These are phyloP conservation scores for Biston betularia DNA, from an alignment of 2,888 invertebrate species.

Conservation along the genomic window DNA sequence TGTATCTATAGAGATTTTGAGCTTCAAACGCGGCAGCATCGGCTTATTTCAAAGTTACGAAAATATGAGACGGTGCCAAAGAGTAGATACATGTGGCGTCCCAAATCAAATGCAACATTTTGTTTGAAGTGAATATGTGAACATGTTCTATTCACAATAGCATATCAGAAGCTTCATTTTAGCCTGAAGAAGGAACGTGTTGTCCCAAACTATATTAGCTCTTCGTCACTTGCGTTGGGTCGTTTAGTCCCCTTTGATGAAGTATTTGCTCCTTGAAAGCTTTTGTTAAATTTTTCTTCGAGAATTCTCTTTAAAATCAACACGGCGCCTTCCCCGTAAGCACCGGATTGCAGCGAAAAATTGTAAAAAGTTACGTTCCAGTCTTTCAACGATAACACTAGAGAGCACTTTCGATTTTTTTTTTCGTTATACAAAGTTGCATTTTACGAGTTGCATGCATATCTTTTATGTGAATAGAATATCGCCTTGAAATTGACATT, in stretches of 20 bases:
- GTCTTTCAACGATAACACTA: constrained; percentile 35
- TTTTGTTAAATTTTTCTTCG: constrained; percentile 72
- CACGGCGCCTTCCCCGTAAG: constrained; percentile 55
- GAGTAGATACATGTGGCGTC: too few species aligned
- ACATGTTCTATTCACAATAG: constrained; percentile 43
- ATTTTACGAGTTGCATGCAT: constrained; percentile 12
- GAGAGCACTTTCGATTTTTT: constrained; percentile 34
- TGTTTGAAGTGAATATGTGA: constrained; percentile 36
- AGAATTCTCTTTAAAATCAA: constrained; percentile 70
- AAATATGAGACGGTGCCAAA: too few species aligned
- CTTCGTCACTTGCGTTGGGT: constrained; percentile 68
- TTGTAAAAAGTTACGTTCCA: constrained; percentile 49
- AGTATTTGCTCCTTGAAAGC: constrained; percentile 79
- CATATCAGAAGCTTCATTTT: constrained; percentile 40
- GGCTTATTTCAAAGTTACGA: too few species aligned
- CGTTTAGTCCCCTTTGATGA: constrained; percentile 77
- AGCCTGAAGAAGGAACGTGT: constrained; percentile 55
- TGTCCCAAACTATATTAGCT: constrained; percentile 75
- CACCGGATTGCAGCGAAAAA: constrained; percentile 56
- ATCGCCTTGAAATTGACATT: background rate
- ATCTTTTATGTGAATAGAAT: background rate
- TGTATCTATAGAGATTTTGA: too few species aligned
- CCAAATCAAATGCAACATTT: too few species aligned
- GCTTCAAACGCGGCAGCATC: too few species aligned
- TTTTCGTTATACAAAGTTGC: constrained; percentile 30